Percentiles rank a stretch among this genome's conserved stretches.
Evolutionary conservation across 1,140 invertebrate species (phyloP).

Genomic region (Lerema accius): DNA sequence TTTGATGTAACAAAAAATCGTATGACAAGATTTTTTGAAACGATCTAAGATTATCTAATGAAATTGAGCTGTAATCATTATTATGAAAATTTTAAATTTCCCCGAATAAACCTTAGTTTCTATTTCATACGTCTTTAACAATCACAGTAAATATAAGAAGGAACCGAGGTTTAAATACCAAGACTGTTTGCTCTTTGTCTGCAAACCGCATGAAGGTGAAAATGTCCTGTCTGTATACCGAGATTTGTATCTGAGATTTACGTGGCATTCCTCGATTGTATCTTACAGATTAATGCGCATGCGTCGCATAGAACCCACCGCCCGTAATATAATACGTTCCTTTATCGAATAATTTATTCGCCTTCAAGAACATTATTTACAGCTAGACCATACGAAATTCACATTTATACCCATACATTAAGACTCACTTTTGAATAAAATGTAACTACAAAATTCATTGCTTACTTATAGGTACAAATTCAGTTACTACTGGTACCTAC

Average conservation of each 20-base stretch:
- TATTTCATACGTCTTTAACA: too few species aligned
- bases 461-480: slow-evolving; percentile 8
- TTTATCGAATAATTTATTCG: slow-evolving; percentile 58
- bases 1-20: too few species aligned
- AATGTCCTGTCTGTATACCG: slow-evolving; percentile 58
- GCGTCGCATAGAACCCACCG: slow-evolving; percentile 52
- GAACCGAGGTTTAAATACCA: too few species aligned
- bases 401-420: slow-evolving; percentile 19
- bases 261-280: slow-evolving; percentile 64
- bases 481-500: slow-evolving; percentile 7
- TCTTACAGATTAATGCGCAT: slow-evolving; percentile 72
- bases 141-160: too few species aligned
- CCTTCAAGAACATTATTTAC: slow-evolving; percentile 20
- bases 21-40: too few species aligned
- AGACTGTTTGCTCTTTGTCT: slow-evolving; percentile 14
- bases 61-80: too few species aligned
- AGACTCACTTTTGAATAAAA: slow-evolving; percentile 10
- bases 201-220: slow-evolving; percentile 51
- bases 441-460: slow-evolving; percentile 3
- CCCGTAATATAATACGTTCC: slow-evolving; percentile 58
- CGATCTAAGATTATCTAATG: too few species aligned
- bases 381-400: slow-evolving; percentile 18
- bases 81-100: too few species aligned
- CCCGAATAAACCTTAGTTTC: too few species aligned
- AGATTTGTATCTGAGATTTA: slow-evolving; percentile 74